A percentile compares a stretch with the other conserved stretches of the same genome.
These are phyloP conservation scores for Panonychus citri DNA, from an alignment of 1,140 invertebrate genomes.

Conservation along the genomic window DNA sequence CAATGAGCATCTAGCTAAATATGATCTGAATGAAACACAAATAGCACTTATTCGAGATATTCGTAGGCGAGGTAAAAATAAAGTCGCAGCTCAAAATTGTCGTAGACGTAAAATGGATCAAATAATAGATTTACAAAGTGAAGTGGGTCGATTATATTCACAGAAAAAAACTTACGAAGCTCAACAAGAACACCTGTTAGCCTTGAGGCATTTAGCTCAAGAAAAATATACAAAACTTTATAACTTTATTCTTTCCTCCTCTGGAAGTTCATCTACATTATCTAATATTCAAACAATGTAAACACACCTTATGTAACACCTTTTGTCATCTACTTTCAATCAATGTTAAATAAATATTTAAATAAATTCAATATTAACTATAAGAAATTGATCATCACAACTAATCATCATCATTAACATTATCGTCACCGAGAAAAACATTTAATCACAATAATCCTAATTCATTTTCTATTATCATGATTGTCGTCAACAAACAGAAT, in stretches of 20 bases:
- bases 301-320: too few species aligned
- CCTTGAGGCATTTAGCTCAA: slow-evolving; percentile 48
- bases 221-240: slow-evolving; percentile 62
- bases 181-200: slow-evolving; percentile 44
- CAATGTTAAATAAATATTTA: too few species aligned
- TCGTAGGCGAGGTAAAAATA: slow-evolving; percentile 40
- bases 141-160: slow-evolving; percentile 61
- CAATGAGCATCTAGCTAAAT: slow-evolving; percentile 81
- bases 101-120: slow-evolving; percentile 87
- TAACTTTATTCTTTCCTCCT: slow-evolving; percentile 13
- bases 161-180: slow-evolving; percentile 49
- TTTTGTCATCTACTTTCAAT: too few species aligned
- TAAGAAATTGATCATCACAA: too few species aligned
- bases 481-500: too few species aligned
- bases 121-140: slow-evolving; percentile 67
- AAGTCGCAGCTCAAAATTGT: slow-evolving; percentile 83
- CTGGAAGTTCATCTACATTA: background rate
- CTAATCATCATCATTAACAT: too few species aligned
- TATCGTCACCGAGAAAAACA: too few species aligned
- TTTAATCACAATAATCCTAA: too few species aligned
- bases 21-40: slow-evolving; percentile 78
- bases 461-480: too few species aligned
- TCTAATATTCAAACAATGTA: too few species aligned
- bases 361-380: too few species aligned
- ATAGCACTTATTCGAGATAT: slow-evolving; percentile 79